Percentiles rank a stretch among this genome's conserved stretches.
phyloP scores from a whole-genome alignment of 2,113 vertebrate genomes.

The Zootoca vivipara region DNA sequence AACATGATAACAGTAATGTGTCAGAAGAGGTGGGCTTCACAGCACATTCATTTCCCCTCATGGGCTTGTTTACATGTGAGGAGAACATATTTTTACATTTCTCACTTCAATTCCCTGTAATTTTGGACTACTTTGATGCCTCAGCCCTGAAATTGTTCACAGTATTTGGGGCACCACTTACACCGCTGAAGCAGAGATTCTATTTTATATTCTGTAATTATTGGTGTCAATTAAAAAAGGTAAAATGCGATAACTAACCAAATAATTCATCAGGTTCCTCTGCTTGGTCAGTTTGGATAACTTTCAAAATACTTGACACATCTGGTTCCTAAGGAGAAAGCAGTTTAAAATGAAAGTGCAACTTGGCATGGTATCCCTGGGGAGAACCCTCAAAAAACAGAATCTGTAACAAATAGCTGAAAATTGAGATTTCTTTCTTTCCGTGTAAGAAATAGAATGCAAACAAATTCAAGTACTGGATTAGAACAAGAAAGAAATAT shows the following conservation, averaged over 20 bases:
- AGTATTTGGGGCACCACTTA: neutral
- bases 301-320: constrained; percentile 63
- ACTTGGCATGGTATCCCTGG: constrained; percentile 37
- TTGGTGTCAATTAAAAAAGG: neutral
- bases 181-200: neutral
- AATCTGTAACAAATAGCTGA: neutral
- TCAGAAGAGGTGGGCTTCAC: too few relatives aligned
- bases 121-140: neutral
- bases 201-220: neutral
- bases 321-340: constrained; percentile 47
- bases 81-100: neutral
- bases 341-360: neutral
- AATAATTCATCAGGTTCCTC: constrained; percentile 70
- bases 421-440: neutral
- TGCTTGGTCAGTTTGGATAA: constrained; percentile 46
- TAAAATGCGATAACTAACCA: constrained; percentile 67
- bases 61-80: too few relatives aligned
- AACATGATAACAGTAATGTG: too few relatives aligned
- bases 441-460: neutral
- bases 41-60: too few relatives aligned
- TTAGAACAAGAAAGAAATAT: neutral
- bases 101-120: neutral
- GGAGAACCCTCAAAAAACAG: constrained; percentile 3
- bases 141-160: neutral
- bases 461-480: neutral